A percentile compares a stretch with the other conserved stretches of the same genome.
These are phyloP conservation scores for Cyrtorhinus lividipennis DNA, from an alignment of 1,140 invertebrate species.

Conservation along the genomic window DNA sequence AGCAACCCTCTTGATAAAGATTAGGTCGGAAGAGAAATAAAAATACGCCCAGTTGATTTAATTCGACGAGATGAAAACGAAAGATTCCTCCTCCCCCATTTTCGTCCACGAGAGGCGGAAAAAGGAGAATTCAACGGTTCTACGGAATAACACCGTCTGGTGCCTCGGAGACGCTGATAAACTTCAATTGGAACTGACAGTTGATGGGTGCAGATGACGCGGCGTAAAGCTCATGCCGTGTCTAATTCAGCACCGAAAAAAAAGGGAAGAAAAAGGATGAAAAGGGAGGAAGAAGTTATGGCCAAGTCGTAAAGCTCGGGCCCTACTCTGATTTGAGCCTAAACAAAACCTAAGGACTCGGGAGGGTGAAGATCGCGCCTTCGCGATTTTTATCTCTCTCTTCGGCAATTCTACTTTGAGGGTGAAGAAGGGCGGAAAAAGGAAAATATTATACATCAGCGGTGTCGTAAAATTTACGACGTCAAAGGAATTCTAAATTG, in stretches of 20 bases:
- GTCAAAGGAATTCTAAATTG: background rate
- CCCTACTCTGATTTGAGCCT: background rate
- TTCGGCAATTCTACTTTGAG: background rate
- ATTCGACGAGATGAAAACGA: background rate
- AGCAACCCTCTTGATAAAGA: too few species aligned
- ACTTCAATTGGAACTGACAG: constrained; percentile 8
- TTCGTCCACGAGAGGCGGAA: background rate
- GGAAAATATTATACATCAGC: background rate
- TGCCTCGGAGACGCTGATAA: background rate
- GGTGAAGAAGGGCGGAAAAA: background rate
- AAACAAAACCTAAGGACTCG: background rate
- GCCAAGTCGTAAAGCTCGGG: background rate
- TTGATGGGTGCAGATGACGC: constrained; percentile 8
- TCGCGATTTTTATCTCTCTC: constrained; percentile 7
- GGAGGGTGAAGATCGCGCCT: background rate
- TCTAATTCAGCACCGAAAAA: background rate
- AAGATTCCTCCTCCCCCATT: background rate
- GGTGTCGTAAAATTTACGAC: background rate
- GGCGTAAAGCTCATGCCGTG: background rate
- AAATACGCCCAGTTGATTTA: background rate
- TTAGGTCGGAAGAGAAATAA: too few species aligned
- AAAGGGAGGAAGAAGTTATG: background rate
- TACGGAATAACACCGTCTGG: too few species aligned
- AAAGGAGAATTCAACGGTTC: too few species aligned
- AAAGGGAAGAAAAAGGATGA: too few species aligned